phyloP scores from a whole-genome alignment of 2,113 vertebrate species.

The Gallinago undulata region DNA sequence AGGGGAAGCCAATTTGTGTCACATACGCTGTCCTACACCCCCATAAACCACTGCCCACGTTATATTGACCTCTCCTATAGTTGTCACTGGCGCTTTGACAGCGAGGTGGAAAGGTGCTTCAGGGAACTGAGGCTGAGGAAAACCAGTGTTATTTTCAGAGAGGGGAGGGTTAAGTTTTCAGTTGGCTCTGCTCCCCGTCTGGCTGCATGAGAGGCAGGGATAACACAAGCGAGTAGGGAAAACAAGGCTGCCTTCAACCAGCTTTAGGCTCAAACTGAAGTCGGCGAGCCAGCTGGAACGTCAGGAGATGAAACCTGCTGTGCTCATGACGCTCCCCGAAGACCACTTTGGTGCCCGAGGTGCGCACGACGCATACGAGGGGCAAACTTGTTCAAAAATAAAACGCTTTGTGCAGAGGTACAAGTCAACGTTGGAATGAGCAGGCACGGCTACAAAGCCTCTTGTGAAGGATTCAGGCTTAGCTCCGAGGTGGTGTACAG shows the following conservation, averaged over 20 bases:
- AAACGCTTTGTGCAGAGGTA: background rate
- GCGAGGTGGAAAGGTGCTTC: background rate
- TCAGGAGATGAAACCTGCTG: slow-evolving; percentile 18
- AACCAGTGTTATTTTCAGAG: background rate
- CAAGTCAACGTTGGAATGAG: accelerated
- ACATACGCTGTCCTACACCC: background rate
- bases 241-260: slow-evolving; percentile 20
- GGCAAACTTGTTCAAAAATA: background rate
- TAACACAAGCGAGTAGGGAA: slow-evolving; percentile 15
- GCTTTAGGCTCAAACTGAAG: background rate
- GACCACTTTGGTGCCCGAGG: background rate
- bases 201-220: slow-evolving; percentile 8
- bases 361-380: accelerated
- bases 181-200: slow-evolving; percentile 17
- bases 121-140: background rate
- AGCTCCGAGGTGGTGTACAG: background rate
- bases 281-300: background rate
- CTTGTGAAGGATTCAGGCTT: background rate
- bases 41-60: background rate
- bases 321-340: background rate
- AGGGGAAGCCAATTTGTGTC: background rate
- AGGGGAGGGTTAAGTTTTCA: slow-evolving; percentile 38
- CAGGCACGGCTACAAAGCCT: background rate
- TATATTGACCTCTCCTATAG: background rate
- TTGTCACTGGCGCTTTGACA: background rate